Conservation (phyloP, 2,888 invertebrate species). For the Chesias legatella region DNA sequence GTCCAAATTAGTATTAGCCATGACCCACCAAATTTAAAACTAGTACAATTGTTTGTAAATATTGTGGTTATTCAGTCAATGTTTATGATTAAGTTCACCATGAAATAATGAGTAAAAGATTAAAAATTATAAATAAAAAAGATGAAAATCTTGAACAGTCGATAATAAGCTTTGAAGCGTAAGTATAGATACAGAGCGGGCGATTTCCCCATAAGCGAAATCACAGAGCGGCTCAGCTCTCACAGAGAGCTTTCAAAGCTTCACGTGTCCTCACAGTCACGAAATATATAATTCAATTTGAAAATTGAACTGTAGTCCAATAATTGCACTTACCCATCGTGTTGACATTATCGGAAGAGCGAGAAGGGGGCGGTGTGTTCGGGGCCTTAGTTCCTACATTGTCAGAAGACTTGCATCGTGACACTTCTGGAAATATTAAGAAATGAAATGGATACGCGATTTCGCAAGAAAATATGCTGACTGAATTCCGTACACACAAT, state of each 20-base stretch:
- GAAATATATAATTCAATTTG: no score
- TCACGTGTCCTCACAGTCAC: conserved; percentile 25
- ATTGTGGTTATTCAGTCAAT: not conserved
- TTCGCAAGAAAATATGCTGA: no score
- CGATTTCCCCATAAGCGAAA: conserved; percentile 45
- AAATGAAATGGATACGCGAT: no score
- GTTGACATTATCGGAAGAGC: conserved; percentile 73
- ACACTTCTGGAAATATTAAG: conserved; percentile 52
- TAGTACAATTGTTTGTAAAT: no score
- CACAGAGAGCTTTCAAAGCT: conserved; percentile 28
- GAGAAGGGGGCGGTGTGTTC: conserved; percentile 70
- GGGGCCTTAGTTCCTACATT: conserved; percentile 61
- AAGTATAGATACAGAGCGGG: conserved; percentile 29
- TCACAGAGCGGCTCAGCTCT: conserved; percentile 35
- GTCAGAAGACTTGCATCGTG: conserved; percentile 74
- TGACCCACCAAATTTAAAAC: no score
- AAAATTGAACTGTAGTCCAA: no score
- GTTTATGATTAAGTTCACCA: no score
- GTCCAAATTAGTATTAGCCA: conserved; percentile 2
- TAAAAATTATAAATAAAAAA: no score
- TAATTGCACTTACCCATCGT: conserved; percentile 62
- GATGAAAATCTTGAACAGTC: no score
- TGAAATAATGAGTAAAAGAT: no score
- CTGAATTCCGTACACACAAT: no score
- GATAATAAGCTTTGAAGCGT: no score